Conservation (phyloP, 2,888 invertebrate species). For the Diogma glabrata region DNA sequence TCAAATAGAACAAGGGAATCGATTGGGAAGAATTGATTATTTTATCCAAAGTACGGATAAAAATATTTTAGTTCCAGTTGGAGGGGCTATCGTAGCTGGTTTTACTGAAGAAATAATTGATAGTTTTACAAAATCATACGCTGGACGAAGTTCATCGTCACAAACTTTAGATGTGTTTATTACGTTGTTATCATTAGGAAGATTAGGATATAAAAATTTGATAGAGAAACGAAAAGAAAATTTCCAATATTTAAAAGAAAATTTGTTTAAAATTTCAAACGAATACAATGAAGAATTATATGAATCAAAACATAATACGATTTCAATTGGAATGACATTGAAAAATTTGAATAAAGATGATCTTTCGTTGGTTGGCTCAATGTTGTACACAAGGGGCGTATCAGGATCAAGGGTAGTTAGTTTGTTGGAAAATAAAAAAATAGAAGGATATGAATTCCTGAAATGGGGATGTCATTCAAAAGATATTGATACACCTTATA, state of each 20-base stretch:
- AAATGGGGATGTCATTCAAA: constrained; percentile 61
- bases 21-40: constrained; percentile 56
- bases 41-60: constrained; percentile 78
- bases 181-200: constrained; percentile 59
- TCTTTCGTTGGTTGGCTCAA: constrained; percentile 54
- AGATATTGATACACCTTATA: constrained; percentile 47
- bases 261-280: constrained; percentile 43
- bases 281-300: constrained; percentile 47
- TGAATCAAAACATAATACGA: constrained; percentile 51
- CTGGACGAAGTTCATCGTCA: constrained; percentile 60
- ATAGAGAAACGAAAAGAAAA: constrained; percentile 47
- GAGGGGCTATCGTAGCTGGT: constrained; percentile 64
- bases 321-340: constrained; percentile 49
- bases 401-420: constrained; percentile 58
- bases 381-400: constrained; percentile 58
- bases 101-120: constrained; percentile 49
- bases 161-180: constrained; percentile 65
- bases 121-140: constrained; percentile 57
- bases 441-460: constrained; percentile 45
- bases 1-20: constrained; percentile 48
- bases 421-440: constrained; percentile 40
- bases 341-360: constrained; percentile 29
- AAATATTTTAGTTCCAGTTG: constrained; percentile 74
- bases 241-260: constrained; percentile 47
- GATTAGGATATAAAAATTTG: constrained; percentile 47